Conservation (phyloP, 2,113 vertebrate genomes). For the Ictidomys tridecemlineatus region DNA sequence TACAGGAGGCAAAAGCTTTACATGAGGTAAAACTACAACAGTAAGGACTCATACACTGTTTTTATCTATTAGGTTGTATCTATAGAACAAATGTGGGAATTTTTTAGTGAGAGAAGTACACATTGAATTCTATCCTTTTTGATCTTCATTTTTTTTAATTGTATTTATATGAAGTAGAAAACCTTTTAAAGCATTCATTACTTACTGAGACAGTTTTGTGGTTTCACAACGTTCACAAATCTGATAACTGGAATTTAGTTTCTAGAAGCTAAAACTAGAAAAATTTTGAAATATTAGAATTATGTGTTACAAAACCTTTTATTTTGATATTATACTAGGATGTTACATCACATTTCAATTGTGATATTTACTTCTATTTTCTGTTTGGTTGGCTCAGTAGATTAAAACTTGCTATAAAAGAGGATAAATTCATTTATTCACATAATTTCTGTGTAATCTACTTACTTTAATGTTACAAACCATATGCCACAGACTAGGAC, state of each 20-base stretch:
- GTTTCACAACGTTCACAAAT: conserved; percentile 49
- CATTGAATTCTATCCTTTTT: conserved; percentile 9
- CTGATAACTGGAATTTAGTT: conserved; percentile 44
- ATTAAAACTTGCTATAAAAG: conserved; percentile 26
- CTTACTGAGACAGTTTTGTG: conserved; percentile 40
- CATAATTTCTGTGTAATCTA: background rate
- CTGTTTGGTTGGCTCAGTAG: background rate
- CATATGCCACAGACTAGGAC: background rate
- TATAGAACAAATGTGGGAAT: background rate
- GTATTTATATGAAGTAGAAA: conserved; percentile 43
- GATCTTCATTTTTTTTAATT: conserved; percentile 46
- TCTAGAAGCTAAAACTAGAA: conserved; percentile 61
- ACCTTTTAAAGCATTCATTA: background rate
- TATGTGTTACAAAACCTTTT: background rate
- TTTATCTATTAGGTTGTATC: conserved; percentile 11
- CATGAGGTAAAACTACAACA: conserved; percentile 93
- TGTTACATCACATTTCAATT: conserved; percentile 37
- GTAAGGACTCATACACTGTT: background rate
- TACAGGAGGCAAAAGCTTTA: conserved; percentile 97
- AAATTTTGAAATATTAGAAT: conserved; percentile 7
- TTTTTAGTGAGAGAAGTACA: background rate
- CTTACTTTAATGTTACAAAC: background rate
- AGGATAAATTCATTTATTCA: background rate
- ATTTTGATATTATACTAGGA: conserved; percentile 39
- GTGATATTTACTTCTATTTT: conserved; percentile 55